Percentiles rank a stretch among this genome's conserved stretches.
These are phyloP conservation scores for Helicoverpa assulta DNA, from an alignment of 2,888 invertebrate species.

Conservation along the genomic window DNA sequence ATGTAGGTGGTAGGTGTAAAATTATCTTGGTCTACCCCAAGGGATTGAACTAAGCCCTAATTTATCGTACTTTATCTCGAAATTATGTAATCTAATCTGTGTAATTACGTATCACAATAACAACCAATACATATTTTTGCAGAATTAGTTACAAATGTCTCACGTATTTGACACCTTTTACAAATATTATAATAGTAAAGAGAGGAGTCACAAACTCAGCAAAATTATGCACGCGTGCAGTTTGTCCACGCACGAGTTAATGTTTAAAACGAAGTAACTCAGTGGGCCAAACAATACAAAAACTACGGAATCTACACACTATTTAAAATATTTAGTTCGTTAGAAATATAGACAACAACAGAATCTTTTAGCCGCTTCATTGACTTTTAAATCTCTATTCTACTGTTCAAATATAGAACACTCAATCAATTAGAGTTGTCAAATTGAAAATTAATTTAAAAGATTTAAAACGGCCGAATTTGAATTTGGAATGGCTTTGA, in stretches of 20 bases:
- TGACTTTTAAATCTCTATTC: conserved; percentile 17
- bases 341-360: conserved; percentile 12
- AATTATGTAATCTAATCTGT: no score
- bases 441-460: conserved; percentile 35
- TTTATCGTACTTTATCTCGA: not conserved
- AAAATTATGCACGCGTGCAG: conserved; percentile 20
- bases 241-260: conserved; percentile 8
- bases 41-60: conserved; percentile 1
- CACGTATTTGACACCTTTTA: not conserved
- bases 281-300: conserved; percentile 29
- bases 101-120: no score
- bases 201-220: conserved; percentile 14
- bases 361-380: conserved; percentile 14
- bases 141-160: not conserved
- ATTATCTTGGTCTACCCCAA: not conserved
- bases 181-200: not conserved
- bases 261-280: conserved; percentile 16
- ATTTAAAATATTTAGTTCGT: not conserved
- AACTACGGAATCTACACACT: conserved; percentile 3
- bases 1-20: not conserved
- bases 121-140: no score
- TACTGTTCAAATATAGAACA: conserved; percentile 12
- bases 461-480: conserved; percentile 29
- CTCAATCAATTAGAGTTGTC: conserved; percentile 17
- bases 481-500: conserved; percentile 36